Conservation (phyloP, 2,888 invertebrate species). For the Cerceris rybyensis region DNA sequence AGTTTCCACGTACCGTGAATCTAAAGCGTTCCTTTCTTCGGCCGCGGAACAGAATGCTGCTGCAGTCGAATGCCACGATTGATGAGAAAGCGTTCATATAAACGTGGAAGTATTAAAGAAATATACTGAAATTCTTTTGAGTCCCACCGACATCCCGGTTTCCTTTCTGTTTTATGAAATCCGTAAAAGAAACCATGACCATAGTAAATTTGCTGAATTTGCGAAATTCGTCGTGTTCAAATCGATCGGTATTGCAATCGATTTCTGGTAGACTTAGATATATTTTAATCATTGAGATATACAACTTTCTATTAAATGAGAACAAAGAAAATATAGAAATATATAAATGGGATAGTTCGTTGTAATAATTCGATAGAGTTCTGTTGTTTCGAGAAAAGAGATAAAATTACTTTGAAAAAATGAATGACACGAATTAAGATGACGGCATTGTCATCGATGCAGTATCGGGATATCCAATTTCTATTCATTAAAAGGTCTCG, state of each 20-base stretch:
- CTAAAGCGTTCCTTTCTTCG: constrained; percentile 42
- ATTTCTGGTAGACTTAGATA: no score
- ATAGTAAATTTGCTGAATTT: no score
- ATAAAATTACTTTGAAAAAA: background rate
- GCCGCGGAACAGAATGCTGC: constrained; percentile 8
- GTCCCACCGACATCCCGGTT: no score
- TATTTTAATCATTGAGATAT: no score
- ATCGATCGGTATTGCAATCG: no score
- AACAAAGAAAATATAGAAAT: background rate
- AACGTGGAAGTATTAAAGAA: constrained; percentile 5
- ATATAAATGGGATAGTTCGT: background rate
- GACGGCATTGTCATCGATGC: constrained; percentile 22
- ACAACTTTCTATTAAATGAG: background rate
- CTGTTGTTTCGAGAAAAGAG: background rate
- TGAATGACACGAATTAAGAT: constrained; percentile 14
- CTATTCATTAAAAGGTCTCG: constrained; percentile 72
- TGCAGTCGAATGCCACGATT: constrained; percentile 15
- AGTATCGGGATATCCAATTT: constrained; percentile 45
- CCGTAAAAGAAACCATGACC: background rate
- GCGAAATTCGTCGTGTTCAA: no score
- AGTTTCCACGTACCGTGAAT: constrained; percentile 44
- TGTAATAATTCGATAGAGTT: background rate
- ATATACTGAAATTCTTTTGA: constrained; percentile 4
- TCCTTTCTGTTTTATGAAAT: background rate
- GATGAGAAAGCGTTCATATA: constrained; percentile 29